Conservation (phyloP, 2,888 invertebrate genomes). For the Clusia tigrina region DNA sequence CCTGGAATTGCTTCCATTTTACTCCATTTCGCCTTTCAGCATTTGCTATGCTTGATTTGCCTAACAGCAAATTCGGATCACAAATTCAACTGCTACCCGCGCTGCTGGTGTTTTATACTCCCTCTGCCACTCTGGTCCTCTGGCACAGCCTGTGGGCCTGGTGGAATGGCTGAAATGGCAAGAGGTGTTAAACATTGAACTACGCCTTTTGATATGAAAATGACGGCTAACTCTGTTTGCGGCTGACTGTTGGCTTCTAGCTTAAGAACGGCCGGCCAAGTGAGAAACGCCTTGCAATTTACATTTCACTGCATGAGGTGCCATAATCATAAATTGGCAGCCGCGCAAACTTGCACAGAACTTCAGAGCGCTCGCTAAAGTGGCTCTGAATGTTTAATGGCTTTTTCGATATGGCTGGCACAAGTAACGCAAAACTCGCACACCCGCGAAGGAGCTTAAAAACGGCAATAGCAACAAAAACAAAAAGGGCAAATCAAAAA, state of each 20-base stretch:
- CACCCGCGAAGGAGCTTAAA: slow-evolving; percentile 13
- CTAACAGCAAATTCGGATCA: neutral
- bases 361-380: neutral
- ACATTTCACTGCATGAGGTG: slow-evolving; percentile 56
- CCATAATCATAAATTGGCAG: slow-evolving; percentile 57
- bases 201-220: no score
- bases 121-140: no score
- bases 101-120: no score
- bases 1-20: no score
- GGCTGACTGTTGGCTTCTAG: neutral
- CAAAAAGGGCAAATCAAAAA: no score
- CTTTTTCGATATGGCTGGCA: neutral
- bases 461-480: slow-evolving; percentile 37
- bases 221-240: neutral
- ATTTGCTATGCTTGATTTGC: neutral
- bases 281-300: slow-evolving; percentile 45
- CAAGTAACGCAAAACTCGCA: no score
- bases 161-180: no score
- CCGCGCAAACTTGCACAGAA: slow-evolving; percentile 9
- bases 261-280: no score
- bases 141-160: no score
- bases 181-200: neutral
- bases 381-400: neutral
- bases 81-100: neutral
- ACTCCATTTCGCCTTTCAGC: no score